A percentile compares a stretch with the other conserved stretches of the same genome.
phyloP scores from a whole-genome alignment of 2,113 vertebrate species.

The Istiophorus platypterus region DNA sequence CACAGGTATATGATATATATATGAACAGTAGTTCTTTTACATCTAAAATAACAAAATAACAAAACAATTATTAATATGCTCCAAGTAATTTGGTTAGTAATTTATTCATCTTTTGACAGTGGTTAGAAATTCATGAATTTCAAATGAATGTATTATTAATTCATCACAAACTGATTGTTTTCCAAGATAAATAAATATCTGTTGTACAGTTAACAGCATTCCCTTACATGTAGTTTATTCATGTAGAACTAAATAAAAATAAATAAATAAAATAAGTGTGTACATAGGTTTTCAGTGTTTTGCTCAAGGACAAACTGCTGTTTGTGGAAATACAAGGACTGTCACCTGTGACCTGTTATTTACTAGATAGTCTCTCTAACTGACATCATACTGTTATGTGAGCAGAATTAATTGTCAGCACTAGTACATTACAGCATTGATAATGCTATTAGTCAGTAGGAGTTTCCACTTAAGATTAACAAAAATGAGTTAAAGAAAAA shows the following conservation, averaged over 20 bases:
- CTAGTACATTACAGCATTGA: neutral
- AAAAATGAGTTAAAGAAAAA: neutral
- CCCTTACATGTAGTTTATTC: neutral
- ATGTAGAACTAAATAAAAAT: no score
- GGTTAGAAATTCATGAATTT: neutral
- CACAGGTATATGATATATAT: neutral
- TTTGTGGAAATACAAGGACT: neutral
- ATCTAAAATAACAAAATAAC: neutral
- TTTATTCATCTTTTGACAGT: neutral
- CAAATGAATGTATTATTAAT: neutral
- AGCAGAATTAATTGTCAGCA: neutral
- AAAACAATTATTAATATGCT: neutral
- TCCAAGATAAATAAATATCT: neutral
- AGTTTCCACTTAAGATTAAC: neutral
- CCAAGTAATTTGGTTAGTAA: neutral
- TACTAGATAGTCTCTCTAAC: neutral
- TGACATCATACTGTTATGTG: neutral
- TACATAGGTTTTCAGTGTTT: neutral
- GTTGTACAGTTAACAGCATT: neutral
- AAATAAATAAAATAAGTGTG: no score
- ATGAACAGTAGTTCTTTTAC: neutral
- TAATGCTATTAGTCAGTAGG: neutral
- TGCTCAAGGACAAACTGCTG: constrained; percentile 7
- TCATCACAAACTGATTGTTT: neutral
- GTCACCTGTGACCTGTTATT: constrained; percentile 12